These are phyloP conservation scores for Megaustenia siamemsis DNA, from an alignment of 2,888 invertebrate genomes.

Conservation along the genomic window DNA sequence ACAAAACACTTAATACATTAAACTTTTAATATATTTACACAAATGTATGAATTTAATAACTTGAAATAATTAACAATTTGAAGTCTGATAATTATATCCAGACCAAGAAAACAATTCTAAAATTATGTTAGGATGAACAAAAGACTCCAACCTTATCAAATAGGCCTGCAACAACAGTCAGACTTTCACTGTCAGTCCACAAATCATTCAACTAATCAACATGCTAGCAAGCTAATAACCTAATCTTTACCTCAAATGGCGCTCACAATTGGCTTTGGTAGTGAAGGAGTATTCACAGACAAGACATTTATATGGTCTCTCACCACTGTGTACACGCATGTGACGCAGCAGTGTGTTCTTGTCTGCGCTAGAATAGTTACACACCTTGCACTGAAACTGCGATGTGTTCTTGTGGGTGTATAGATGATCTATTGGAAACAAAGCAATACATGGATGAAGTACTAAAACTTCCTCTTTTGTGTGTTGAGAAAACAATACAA, in stretches of 20 bases:
- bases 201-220: background rate
- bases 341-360: constrained; percentile 94
- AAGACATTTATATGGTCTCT: constrained; percentile 95
- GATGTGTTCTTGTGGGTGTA: constrained; percentile 87
- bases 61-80: too few species aligned
- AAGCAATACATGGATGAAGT: background rate
- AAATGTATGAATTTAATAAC: too few species aligned
- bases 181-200: background rate
- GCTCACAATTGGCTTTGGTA: constrained; percentile 97
- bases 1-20: too few species aligned
- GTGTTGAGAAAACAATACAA: too few species aligned
- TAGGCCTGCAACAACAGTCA: too few species aligned
- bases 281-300: constrained; percentile 98
- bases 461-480: too few species aligned
- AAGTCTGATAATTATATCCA: too few species aligned
- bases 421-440: constrained; percentile 64
- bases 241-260: constrained; percentile 85
- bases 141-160: too few species aligned
- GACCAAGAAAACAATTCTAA: too few species aligned
- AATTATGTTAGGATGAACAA: too few species aligned
- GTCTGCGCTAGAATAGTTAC: constrained; percentile 92
- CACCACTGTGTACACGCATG: constrained; percentile 96
- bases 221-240: too few species aligned
- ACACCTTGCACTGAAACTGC: constrained; percentile 95
- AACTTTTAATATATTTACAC: too few species aligned